Base-by-base conservation (phyloP, 1,140 invertebrate genomes). In the Drosophila gunungcola region DNA sequence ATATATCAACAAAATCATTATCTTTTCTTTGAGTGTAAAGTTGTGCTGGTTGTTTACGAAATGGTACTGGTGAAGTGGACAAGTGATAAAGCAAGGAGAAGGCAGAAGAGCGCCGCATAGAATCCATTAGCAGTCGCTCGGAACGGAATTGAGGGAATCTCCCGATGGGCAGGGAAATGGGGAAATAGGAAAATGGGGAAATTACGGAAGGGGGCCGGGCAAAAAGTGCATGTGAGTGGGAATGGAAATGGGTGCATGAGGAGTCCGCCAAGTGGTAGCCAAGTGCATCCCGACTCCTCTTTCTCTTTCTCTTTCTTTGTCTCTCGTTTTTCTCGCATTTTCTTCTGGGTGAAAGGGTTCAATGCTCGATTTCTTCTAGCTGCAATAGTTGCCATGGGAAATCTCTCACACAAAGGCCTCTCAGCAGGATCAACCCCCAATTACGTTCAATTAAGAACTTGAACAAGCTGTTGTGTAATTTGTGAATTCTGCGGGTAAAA, bases 321-420 rank as follows among this genome's bases (percentile, higher is more conserved):
- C 32, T 60, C 56, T 45, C 39, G 55, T 13, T 46, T 29, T 38
- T 32, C 34, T n/a, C 55, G n/a, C 51, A 10, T 42, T 27, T 38
- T 57, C 49, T 57, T 42, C 51, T 45, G 39, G 67, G 73, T 63
- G 36, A 89, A 89, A 90, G 84, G 85, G 80, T 90, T 89, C 84
- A 84, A 73, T 73, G 83, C 72, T 80, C 83, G 83, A 88, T 88
- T 88, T 88, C 45, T 72, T 78, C 69, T 45, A 21, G 43, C 48
- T 49, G 48, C 32, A 45, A 29, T 52, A 48, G 60, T 77, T 79
- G 76, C 76, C 85, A 67, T 88, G 84, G 85, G 84, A 85, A 73
- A 70, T 46, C 39, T 45, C 12, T 39, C 13, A 16, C n/a, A 46
- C 65, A 39, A 85, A 55, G 55, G 64, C 61, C 62, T 62, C 60